These are phyloP conservation scores for Eudyptes chrysolophus DNA, from an alignment of 2,113 vertebrate genomes.

Conservation along the genomic window DNA sequence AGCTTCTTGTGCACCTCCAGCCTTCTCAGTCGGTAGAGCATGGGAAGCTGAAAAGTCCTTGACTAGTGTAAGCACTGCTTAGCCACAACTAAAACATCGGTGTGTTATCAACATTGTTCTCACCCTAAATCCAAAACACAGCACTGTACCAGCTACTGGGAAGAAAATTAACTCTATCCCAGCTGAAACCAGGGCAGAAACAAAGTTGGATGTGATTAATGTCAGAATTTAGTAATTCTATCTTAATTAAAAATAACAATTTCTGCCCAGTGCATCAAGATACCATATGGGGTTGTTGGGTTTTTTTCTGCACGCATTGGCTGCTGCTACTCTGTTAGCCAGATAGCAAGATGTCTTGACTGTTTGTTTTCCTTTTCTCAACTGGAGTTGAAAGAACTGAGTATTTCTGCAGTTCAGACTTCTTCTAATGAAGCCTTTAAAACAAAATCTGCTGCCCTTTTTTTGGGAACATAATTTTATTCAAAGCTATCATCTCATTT, in stretches of 20 bases:
- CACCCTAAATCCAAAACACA: too few species aligned
- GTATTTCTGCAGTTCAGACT: background rate
- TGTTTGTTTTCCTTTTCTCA: background rate
- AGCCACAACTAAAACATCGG: too few species aligned
- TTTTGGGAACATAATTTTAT: background rate
- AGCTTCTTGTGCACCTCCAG: too few species aligned
- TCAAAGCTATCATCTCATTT: background rate
- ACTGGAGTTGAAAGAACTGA: background rate
- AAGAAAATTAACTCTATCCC: too few species aligned
- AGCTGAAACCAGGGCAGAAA: background rate
- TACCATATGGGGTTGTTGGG: accelerated
- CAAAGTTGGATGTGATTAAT: background rate
- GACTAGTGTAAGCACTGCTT: too few species aligned
- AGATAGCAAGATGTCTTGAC: background rate
- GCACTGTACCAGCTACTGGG: too few species aligned
- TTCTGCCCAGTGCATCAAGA: background rate
- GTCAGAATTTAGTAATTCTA: background rate
- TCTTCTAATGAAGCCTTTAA: background rate
- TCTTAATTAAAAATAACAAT: background rate
- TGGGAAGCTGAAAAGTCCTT: too few species aligned
- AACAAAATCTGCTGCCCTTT: background rate
- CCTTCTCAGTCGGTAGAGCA: too few species aligned
- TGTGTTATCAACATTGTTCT: too few species aligned
- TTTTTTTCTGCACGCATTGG: background rate
- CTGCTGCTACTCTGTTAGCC: background rate